Evolutionary conservation across 2,113 vertebrate genomes (phyloP), one percentile per base, ranked within the genome.

Genomic region (Eolophus roseicapilla): DNA sequence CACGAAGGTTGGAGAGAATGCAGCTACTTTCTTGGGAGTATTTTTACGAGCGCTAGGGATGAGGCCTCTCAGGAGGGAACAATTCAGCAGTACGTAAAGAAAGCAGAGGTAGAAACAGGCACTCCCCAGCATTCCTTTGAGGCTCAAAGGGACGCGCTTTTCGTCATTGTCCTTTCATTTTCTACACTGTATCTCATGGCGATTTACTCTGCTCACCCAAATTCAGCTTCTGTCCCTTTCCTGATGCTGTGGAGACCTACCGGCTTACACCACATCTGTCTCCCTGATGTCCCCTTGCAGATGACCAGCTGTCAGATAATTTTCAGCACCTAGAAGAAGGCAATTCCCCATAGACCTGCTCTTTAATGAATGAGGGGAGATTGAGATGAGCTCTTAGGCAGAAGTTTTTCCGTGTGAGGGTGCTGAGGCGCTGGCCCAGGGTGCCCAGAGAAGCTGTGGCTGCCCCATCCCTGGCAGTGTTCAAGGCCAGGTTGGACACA

Each of bases 261-360:
- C 6, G 82, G 70, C 43, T 55, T 43, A 13, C 17, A 24, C 28
- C 29, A 2, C 4, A 1, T 0, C 2, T 17, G 10, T 29, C 17
- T 50, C 60, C 35, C 12, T 1, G 8, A 3, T 35, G 77, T 24
- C 31, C 25, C 47, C 25, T 67, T 52, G 53, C 41, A 89, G 64
- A 14, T 60, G n/a, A 43, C 17, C 4, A 2, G 24, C 28, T 86
- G 15, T 27, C 46, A 74, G 16, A 17, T 83, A 37, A 53, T 7
- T 6, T 28, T 52, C 44, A 80, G 5, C 14, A 1, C 8, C 28
- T 63, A 41, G 53, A 43, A 7, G 4, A 64, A 68, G 11, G 14
- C 5, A 68, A 23, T 57, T 15, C 2, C 15, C n/a, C 18, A 9
- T 24, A 35, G 11, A 55, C 64, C 37, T 57, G 9, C 17, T 50